phyloP scores from a whole-genome alignment of 2,888 invertebrate species.

The Coleophora deauratella region DNA sequence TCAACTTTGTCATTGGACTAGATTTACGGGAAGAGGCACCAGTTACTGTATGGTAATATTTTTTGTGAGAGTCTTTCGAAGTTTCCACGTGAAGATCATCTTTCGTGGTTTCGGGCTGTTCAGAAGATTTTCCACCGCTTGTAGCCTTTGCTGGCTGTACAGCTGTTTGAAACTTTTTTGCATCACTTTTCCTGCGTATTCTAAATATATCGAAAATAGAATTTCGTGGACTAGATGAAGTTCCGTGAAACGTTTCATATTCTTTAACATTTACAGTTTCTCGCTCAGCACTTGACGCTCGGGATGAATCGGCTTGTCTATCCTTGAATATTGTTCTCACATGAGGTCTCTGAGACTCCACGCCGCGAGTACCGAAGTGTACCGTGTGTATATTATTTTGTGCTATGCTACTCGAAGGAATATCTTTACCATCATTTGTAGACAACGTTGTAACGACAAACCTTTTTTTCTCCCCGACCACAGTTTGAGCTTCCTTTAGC shows the following conservation, averaged over 20 bases:
- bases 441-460: constrained; percentile 62
- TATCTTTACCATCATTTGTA: constrained; percentile 42
- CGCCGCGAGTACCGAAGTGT: constrained; percentile 65
- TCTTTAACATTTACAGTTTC: constrained; percentile 48
- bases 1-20: constrained; percentile 66
- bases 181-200: constrained; percentile 64
- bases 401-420: constrained; percentile 41
- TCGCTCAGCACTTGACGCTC: constrained; percentile 59
- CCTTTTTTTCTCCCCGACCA: constrained; percentile 58
- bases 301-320: constrained; percentile 41
- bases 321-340: constrained; percentile 64
- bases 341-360: constrained; percentile 61
- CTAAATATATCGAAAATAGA: constrained; percentile 70
- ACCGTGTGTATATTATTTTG: constrained; percentile 64
- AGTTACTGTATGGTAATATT: constrained; percentile 68
- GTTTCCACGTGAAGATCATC: constrained; percentile 42
- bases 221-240: constrained; percentile 64
- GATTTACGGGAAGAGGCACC: constrained; percentile 63
- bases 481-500: constrained; percentile 51
- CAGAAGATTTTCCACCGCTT: constrained; percentile 40
- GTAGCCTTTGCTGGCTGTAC: constrained; percentile 40
- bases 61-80: constrained; percentile 59
- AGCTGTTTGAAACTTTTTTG: constrained; percentile 51
- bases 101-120: constrained; percentile 46
- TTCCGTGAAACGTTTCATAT: constrained; percentile 68